Percentiles rank a stretch among this genome's conserved stretches.
These are phyloP conservation scores for Dromius quadrimaculatus DNA, from an alignment of 2,888 invertebrate genomes.

Conservation along the genomic window DNA sequence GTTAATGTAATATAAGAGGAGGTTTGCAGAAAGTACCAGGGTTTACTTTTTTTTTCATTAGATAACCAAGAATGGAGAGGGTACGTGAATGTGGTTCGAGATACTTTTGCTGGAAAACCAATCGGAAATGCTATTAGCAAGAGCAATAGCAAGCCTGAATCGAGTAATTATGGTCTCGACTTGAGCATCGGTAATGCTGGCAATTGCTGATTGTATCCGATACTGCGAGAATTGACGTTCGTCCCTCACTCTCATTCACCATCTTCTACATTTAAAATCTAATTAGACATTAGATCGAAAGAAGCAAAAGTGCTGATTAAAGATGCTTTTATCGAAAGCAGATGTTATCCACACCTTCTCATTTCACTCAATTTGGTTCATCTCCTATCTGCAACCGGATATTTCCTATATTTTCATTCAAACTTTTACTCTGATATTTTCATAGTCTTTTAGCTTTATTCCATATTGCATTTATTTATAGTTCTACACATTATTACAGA, in stretches of 20 bases:
- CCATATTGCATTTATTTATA: too few relatives aligned
- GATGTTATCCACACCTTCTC: too few relatives aligned
- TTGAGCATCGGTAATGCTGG: conserved; percentile 22
- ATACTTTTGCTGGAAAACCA: conserved; percentile 20
- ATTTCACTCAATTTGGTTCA: too few relatives aligned
- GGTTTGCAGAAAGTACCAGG: not conserved
- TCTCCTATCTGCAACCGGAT: too few relatives aligned
- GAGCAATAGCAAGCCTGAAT: conserved; percentile 38
- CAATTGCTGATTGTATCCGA: conserved; percentile 29
- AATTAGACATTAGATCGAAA: conserved; percentile 30
- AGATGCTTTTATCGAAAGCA: not conserved
- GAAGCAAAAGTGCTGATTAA: not conserved
- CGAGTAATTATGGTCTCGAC: conserved; percentile 23
- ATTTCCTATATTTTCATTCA: too few relatives aligned
- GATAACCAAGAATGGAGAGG: conserved; percentile 3
- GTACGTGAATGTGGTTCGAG: not conserved
- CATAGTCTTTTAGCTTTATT: too few relatives aligned
- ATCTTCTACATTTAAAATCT: conserved; percentile 2
- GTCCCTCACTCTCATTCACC: not conserved
- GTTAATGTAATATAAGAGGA: not conserved
- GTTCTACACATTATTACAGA: too few relatives aligned
- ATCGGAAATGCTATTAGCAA: conserved; percentile 36
- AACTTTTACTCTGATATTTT: too few relatives aligned
- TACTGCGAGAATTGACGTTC: conserved; percentile 14
- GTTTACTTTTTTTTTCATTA: not conserved